phyloP scores from a whole-genome alignment of 2,888 invertebrate genomes.

The Lithophane leautieri region DNA sequence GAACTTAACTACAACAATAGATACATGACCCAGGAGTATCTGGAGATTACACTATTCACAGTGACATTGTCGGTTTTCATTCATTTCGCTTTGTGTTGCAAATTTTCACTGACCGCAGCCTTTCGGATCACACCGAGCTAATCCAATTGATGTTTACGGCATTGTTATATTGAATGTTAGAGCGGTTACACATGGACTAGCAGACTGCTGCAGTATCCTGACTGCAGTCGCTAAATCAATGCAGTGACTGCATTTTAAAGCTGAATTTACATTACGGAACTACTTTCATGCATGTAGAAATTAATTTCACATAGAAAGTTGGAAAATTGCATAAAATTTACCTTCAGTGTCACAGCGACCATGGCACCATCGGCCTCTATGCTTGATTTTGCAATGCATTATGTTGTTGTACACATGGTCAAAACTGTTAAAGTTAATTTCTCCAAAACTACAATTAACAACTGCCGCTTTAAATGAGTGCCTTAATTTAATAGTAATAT shows the following conservation, averaged over 20 bases:
- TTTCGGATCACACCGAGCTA: conserved; percentile 33
- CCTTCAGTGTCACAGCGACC: background rate
- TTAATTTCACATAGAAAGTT: background rate
- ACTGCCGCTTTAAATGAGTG: too few relatives aligned
- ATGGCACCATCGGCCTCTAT: background rate
- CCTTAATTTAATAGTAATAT: background rate
- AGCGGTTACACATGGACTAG: background rate
- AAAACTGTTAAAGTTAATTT: too few relatives aligned
- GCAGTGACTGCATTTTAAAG: too few relatives aligned
- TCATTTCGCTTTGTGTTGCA: conserved; percentile 45
- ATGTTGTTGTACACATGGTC: background rate
- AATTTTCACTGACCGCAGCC: conserved; percentile 49
- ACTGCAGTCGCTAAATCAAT: too few relatives aligned
- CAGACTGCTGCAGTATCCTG: background rate
- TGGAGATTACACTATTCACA: conserved; percentile 26
- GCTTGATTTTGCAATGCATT: background rate
- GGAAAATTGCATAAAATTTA: background rate
- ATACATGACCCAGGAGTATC: conserved; percentile 3
- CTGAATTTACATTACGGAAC: background rate
- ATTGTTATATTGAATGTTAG: conserved; percentile 27
- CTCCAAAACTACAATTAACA: too few relatives aligned
- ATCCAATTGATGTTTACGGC: conserved; percentile 47
- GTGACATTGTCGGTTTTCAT: conserved; percentile 31
- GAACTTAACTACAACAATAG: conserved; percentile 13
- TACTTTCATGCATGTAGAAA: background rate